These are phyloP conservation scores for Tetraodon nigroviridis DNA, from an alignment of 2,113 vertebrate species.

Conservation along the genomic window DNA sequence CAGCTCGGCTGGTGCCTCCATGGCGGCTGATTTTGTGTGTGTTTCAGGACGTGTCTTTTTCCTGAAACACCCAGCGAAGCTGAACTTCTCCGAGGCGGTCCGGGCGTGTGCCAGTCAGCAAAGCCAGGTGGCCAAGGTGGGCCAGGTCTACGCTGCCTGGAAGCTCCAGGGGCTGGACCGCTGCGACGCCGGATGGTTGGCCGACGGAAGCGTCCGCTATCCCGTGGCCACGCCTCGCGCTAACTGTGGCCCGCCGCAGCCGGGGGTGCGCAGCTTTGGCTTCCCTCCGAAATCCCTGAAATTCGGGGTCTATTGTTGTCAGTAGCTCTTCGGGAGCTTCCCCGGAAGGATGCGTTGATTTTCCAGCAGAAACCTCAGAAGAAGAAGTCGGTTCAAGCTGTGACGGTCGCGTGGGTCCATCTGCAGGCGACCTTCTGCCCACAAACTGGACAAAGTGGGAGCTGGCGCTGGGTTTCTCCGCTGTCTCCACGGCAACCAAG, in stretches of 20 bases:
- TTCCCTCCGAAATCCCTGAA: slow-evolving; percentile 74
- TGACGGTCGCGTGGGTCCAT: too few relatives aligned
- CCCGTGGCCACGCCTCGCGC: slow-evolving; percentile 76
- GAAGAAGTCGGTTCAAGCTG: too few relatives aligned
- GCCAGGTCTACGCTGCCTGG: slow-evolving; percentile 88
- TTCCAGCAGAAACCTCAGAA: too few relatives aligned
- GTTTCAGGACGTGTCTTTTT: slow-evolving; percentile 82
- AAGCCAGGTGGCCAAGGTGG: slow-evolving; percentile 80
- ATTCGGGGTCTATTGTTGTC: slow-evolving; percentile 86
- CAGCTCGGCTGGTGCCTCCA: neutral
- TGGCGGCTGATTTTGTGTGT: neutral
- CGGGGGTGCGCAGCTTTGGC: slow-evolving; percentile 85
- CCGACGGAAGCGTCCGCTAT: slow-evolving; percentile 86
- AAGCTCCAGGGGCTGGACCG: slow-evolving; percentile 81
- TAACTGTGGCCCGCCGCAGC: slow-evolving; percentile 78
- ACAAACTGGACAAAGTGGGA: too few relatives aligned
- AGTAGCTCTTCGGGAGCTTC: slow-evolving; percentile 13
- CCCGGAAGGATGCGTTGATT: too few relatives aligned
- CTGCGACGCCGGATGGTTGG: slow-evolving; percentile 88
- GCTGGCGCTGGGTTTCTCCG: too few relatives aligned
- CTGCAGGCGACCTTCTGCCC: too few relatives aligned
- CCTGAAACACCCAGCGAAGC: slow-evolving; percentile 62
- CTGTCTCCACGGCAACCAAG: too few relatives aligned
- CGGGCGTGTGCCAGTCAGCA: slow-evolving; percentile 76
- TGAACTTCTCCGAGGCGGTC: slow-evolving; percentile 81